These are phyloP conservation scores for Orbicella faveolata DNA, from an alignment of 64 coral and sea anemone species.

Conservation along the genomic window DNA sequence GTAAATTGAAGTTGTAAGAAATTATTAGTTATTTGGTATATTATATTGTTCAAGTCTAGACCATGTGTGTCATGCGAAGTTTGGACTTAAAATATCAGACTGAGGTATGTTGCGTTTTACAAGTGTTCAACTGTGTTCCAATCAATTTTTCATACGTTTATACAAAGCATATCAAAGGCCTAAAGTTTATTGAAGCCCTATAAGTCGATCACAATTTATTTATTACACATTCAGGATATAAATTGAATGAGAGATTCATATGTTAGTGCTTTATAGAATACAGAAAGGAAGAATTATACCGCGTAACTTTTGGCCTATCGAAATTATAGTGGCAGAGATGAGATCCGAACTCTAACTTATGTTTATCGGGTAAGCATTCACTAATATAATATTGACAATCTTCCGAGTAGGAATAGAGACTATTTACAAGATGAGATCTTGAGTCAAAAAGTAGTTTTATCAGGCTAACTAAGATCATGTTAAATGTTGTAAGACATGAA, in stretches of 20 bases:
- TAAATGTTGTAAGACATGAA: too few relatives aligned
- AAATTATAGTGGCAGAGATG: not conserved
- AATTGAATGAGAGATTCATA: not conserved
- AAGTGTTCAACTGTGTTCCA: not conserved
- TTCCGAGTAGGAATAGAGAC: not conserved
- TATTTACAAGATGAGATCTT: not conserved
- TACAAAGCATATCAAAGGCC: not conserved
- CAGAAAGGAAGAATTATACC: not conserved
- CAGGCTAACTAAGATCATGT: too few relatives aligned
- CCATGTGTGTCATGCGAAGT: not conserved
- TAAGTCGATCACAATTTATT: constrained; percentile 18
- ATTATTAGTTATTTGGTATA: too few relatives aligned
- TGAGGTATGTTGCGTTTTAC: not conserved
- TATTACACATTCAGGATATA: constrained; percentile 7
- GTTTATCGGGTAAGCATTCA: too few relatives aligned
- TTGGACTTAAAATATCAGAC: constrained; percentile 3
- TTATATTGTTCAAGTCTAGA: constrained; percentile 2
- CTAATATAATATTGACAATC: not conserved
- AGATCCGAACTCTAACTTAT: too few relatives aligned
- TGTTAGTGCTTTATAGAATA: not conserved
- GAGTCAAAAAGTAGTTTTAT: too few relatives aligned
- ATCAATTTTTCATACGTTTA: not conserved
- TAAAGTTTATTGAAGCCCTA: not conserved
- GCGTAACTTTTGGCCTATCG: not conserved
- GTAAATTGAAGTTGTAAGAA: not conserved